A percentile compares a stretch with the other conserved stretches of the same genome.
These are phyloP conservation scores for Idaea aversata DNA, from an alignment of 2,888 invertebrate genomes.

Conservation along the genomic window DNA sequence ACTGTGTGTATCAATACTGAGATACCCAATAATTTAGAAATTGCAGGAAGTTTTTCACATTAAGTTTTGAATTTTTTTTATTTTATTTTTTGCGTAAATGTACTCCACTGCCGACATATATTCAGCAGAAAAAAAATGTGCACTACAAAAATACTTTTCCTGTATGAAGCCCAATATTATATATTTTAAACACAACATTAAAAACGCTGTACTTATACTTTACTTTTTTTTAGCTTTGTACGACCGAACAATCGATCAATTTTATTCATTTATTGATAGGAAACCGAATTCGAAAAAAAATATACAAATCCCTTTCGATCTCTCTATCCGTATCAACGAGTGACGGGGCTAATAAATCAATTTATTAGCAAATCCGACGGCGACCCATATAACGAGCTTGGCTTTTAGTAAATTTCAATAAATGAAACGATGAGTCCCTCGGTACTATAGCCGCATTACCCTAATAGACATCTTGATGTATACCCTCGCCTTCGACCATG, in stretches of 20 bases:
- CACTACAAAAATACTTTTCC: too few species aligned
- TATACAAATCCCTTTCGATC: not conserved
- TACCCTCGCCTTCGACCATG: slow-evolving; percentile 35
- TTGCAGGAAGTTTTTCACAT: too few species aligned
- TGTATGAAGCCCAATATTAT: too few species aligned
- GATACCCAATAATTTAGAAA: too few species aligned
- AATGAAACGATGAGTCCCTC: slow-evolving; percentile 69
- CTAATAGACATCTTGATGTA: slow-evolving; percentile 74
- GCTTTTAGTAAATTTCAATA: slow-evolving; percentile 58
- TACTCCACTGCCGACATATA: too few species aligned
- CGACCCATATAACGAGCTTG: slow-evolving; percentile 26
- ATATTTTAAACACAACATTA: too few species aligned
- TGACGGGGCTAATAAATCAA: slow-evolving; percentile 35
- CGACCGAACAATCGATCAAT: not conserved
- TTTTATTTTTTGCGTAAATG: too few species aligned
- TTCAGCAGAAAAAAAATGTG: too few species aligned
- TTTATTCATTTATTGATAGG: not conserved
- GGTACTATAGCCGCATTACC: slow-evolving; percentile 30
- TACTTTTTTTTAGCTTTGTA: not conserved
- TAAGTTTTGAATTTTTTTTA: too few species aligned
- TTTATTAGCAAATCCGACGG: slow-evolving; percentile 24
- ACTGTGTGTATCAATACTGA: too few species aligned
- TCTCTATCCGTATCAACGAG: slow-evolving; percentile 1
- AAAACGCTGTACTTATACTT: too few species aligned
- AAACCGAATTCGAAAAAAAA: not conserved